Percentiles rank a stretch among this genome's conserved stretches.
Evolutionary conservation across 2,113 vertebrate species (phyloP).

Genomic region (Maccullochella peelii): DNA sequence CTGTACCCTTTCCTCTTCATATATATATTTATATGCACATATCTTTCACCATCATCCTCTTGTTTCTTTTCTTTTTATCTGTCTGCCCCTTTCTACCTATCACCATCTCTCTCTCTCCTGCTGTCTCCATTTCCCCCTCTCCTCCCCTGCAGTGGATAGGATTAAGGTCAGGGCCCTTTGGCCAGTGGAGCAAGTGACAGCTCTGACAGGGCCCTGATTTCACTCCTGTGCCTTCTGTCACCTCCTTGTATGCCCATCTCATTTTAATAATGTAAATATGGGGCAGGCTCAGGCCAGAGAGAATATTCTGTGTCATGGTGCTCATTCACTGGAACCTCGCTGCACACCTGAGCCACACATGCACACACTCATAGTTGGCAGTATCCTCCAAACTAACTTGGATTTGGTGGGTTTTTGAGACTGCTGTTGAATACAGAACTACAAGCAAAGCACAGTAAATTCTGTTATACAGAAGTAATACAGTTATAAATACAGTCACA

Average conservation of each 20-base stretch:
- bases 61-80: slow-evolving; percentile 24
- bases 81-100: slow-evolving; percentile 28
- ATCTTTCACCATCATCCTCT: slow-evolving; percentile 19
- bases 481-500: not conserved
- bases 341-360: slow-evolving; percentile 60
- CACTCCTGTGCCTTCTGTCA: slow-evolving; percentile 80
- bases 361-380: slow-evolving; percentile 13
- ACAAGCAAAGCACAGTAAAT: not conserved
- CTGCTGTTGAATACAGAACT: not conserved
- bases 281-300: slow-evolving; percentile 70
- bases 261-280: slow-evolving; percentile 85
- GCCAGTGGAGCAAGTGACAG: slow-evolving; percentile 84
- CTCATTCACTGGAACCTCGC: slow-evolving; percentile 70
- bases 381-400: slow-evolving; percentile 9
- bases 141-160: slow-evolving; percentile 77
- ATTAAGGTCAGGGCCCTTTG: slow-evolving; percentile 81
- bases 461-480: not conserved
- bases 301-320: slow-evolving; percentile 70
- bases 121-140: slow-evolving; percentile 63
- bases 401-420: not conserved
- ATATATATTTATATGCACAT: slow-evolving; percentile 16
- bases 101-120: slow-evolving; percentile 47
- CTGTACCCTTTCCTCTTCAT: not conserved
- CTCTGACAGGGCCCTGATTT: slow-evolving; percentile 82
- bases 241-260: slow-evolving; percentile 75